Evolutionary conservation across 2,797 vertebrate genomes (phyloP).

Genomic region (Loris lydekkerianus): DNA sequence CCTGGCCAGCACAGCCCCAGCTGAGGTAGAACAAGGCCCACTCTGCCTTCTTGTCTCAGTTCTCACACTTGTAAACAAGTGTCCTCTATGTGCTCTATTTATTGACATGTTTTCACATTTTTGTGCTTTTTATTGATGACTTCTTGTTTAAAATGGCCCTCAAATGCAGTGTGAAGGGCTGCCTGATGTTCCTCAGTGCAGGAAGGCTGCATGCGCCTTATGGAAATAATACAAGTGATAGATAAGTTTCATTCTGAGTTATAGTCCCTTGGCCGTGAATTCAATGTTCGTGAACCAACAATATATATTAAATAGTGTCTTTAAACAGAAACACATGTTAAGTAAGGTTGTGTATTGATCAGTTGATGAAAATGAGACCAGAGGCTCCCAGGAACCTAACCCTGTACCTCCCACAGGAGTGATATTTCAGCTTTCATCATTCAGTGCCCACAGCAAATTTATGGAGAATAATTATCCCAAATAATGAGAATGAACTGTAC

Average conservation of each 20-base stretch:
- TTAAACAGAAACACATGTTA: no score
- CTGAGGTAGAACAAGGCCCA: accelerated
- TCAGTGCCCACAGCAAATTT: accelerated
- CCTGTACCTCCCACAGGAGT: background rate
- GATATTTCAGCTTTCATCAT: accelerated
- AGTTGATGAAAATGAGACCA: background rate
- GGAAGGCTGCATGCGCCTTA: background rate
- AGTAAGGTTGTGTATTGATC: background rate
- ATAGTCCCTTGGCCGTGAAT: background rate
- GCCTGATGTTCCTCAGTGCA: background rate
- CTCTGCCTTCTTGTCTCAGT: background rate
- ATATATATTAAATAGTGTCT: accelerated
- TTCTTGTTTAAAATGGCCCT: no score
- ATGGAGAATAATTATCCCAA: background rate
- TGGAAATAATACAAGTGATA: background rate
- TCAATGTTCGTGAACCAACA: background rate
- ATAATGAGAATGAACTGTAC: accelerated
- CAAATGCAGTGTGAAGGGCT: background rate
- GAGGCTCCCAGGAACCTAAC: background rate
- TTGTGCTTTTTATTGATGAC: background rate
- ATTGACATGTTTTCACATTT: background rate
- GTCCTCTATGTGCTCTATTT: accelerated
- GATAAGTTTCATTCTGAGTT: background rate
- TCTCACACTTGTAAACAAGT: background rate
- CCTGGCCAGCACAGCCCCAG: accelerated